phyloP scores from a whole-genome alignment of 2,797 vertebrate genomes.

The Cheirogaleus major region DNA sequence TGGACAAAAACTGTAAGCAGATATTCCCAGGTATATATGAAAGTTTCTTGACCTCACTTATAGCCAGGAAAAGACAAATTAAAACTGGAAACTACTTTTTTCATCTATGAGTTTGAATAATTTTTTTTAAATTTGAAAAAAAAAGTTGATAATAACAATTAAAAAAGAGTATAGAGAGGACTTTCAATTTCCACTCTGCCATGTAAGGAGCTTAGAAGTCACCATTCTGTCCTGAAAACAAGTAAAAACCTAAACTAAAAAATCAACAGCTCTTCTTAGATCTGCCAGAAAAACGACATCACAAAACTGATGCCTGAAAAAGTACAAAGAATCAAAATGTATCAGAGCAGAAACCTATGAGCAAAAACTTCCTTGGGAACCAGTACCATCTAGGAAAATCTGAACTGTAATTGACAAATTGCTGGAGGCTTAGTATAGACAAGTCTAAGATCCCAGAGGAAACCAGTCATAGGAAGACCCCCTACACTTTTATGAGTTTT shows the following conservation, averaged over 20 bases:
- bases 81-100: slow-evolving; percentile 44
- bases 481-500: not conserved
- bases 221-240: not conserved
- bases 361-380: not conserved
- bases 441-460: not conserved
- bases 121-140: not conserved
- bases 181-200: not conserved
- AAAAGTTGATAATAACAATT: not conserved
- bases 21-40: not conserved
- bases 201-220: not conserved
- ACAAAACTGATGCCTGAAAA: not conserved
- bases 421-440: not conserved
- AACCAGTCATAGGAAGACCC: not conserved
- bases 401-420: not conserved
- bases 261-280: not conserved
- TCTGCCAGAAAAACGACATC: not conserved
- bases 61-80: not conserved
- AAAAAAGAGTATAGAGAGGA: not conserved
- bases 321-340: not conserved
- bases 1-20: not conserved
- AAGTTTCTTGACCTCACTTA: not conserved
- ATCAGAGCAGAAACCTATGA: not conserved
- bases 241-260: not conserved
- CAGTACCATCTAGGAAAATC: not conserved
- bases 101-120: not conserved